These are phyloP conservation scores for Sisor rabdophorus DNA, from an alignment of 2,113 vertebrate species.

Conservation along the genomic window DNA sequence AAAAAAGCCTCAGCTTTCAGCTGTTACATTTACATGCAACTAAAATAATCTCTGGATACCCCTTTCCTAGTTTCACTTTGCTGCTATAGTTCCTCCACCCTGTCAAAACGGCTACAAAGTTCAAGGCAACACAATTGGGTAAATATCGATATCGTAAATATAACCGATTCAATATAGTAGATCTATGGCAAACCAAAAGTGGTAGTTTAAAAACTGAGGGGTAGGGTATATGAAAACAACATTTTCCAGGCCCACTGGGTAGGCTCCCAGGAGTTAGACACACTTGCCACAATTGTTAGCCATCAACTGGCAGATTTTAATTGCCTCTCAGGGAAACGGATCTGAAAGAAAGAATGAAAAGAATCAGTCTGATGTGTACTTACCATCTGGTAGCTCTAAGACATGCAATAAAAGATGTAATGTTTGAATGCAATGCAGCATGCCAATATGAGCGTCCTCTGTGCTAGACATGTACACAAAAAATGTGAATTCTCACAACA, in stretches of 20 bases:
- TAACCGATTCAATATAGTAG: not conserved
- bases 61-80: not conserved
- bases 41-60: not conserved
- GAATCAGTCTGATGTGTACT: constrained; percentile 30
- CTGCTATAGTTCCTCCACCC: not conserved
- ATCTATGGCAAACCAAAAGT: constrained; percentile 28
- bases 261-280: constrained; percentile 25
- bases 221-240: constrained; percentile 28
- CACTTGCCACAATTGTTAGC: constrained; percentile 41
- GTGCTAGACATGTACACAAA: constrained; percentile 30
- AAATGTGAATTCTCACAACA: constrained; percentile 16
- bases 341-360: constrained; percentile 19
- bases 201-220: constrained; percentile 5
- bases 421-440: constrained; percentile 17
- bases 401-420: constrained; percentile 30
- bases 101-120: not conserved
- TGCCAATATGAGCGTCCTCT: constrained; percentile 23
- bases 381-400: constrained; percentile 48
- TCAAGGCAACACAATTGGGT: not conserved
- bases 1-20: too few relatives aligned
- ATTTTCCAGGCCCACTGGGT: constrained; percentile 28
- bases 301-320: constrained; percentile 49
- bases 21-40: too few relatives aligned
- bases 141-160: not conserved
- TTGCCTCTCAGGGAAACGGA: constrained; percentile 46